A percentile compares a stretch with the other conserved stretches of the same genome.
These are phyloP conservation scores for Phenganax marumi DNA, from an alignment of 92 coral and sea anemone genomes.

Conservation along the genomic window DNA sequence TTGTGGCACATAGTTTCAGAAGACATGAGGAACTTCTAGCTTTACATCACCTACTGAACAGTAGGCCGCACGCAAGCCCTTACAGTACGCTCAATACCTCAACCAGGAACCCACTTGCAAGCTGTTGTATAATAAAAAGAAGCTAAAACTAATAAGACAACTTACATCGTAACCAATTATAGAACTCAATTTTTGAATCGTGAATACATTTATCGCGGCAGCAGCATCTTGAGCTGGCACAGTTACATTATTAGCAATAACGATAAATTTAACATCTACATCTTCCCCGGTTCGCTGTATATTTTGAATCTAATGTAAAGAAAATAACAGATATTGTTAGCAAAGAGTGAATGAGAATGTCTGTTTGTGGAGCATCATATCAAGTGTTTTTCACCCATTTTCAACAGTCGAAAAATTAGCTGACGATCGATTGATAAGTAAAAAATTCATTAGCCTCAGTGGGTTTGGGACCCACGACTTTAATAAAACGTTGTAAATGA, in stretches of 20 bases:
- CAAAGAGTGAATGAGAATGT: neutral
- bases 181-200: conserved; percentile 37
- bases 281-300: conserved; percentile 58
- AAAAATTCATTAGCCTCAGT: no score
- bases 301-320: conserved; percentile 59
- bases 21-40: no score
- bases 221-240: conserved; percentile 63
- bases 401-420: no score
- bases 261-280: conserved; percentile 63
- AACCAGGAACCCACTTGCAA: neutral
- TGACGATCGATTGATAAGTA: no score
- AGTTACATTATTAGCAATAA: conserved; percentile 54
- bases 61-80: neutral
- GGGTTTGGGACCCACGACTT: no score
- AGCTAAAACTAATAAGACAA: neutral
- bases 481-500: no score
- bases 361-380: neutral
- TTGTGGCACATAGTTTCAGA: no score
- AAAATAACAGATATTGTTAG: neutral
- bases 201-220: conserved; percentile 48
- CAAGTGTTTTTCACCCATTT: neutral
- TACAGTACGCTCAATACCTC: neutral
- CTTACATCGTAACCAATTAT: conserved; percentile 62
- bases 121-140: neutral
- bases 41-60: no score